phyloP scores from a whole-genome alignment of 2,888 invertebrate species.

The Sinodicranocentrus sp. region DNA sequence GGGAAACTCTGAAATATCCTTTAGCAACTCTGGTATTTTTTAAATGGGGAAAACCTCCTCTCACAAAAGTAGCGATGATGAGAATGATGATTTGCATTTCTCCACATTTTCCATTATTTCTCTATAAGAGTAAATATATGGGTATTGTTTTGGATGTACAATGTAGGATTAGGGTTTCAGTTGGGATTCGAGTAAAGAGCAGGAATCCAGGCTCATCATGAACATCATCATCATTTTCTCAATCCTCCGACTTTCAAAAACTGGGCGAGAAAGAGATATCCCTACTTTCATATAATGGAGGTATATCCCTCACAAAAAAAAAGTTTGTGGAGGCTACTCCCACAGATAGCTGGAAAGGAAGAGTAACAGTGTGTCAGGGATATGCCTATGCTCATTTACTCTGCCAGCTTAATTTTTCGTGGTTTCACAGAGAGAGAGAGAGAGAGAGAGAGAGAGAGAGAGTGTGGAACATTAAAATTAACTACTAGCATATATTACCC shows the following conservation, averaged over 20 bases:
- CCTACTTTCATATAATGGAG: constrained; percentile 1
- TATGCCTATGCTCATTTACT: background rate
- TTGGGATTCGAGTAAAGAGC: too few species aligned
- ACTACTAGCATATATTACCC: background rate
- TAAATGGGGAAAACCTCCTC: too few species aligned
- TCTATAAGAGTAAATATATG: too few species aligned
- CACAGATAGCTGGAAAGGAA: too few species aligned
- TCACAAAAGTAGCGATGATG: too few species aligned
- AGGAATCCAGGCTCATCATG: background rate
- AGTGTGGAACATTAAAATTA: background rate
- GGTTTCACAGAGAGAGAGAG: background rate
- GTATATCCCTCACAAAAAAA: too few species aligned
- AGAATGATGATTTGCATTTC: too few species aligned
- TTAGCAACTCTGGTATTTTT: too few species aligned
- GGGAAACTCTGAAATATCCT: too few species aligned
- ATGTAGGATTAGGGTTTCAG: too few species aligned
- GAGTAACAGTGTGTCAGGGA: background rate
- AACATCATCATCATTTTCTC: background rate
- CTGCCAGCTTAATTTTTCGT: background rate
- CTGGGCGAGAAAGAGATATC: background rate
- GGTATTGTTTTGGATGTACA: too few species aligned
- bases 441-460: background rate
- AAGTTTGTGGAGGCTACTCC: background rate
- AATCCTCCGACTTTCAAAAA: background rate
- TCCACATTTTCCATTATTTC: too few species aligned